Percentiles rank a stretch among this genome's conserved stretches.
Evolutionary conservation across 2,888 invertebrate species (phyloP).

Genomic region (Hydroisotoma schaefferi): DNA sequence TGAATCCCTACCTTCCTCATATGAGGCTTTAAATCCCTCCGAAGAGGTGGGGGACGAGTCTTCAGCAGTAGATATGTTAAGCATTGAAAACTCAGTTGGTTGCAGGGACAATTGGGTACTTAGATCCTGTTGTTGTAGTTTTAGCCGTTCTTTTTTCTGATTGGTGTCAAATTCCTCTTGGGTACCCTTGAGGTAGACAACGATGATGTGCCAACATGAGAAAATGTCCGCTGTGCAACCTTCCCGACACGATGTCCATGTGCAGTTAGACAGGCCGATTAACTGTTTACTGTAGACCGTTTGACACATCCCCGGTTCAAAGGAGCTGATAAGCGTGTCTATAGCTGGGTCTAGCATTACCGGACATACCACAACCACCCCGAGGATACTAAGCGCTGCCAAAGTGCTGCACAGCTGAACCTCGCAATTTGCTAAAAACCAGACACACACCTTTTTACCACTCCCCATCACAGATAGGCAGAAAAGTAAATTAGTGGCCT

Average conservation of each 20-base stretch:
- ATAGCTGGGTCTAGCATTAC: constrained; percentile 50
- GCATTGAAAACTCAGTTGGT: constrained; percentile 39
- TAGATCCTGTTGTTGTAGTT: constrained; percentile 13
- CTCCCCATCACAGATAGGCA: constrained; percentile 47
- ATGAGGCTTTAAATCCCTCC: neutral
- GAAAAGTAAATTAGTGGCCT: no score
- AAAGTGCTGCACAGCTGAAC: constrained; percentile 49
- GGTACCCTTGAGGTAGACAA: constrained; percentile 44
- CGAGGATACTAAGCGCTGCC: constrained; percentile 48
- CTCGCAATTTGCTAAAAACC: constrained; percentile 49
- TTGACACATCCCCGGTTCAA: constrained; percentile 47
- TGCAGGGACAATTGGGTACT: constrained; percentile 15
- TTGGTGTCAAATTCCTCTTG: constrained; percentile 28
- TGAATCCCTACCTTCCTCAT: constrained; percentile 19
- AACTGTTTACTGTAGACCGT: constrained; percentile 43
- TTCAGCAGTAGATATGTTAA: no score
- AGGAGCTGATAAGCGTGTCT: constrained; percentile 48
- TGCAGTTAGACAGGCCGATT: constrained; percentile 49
- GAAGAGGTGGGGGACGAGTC: constrained; percentile 11
- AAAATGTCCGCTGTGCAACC: constrained; percentile 50
- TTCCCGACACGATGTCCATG: constrained; percentile 51
- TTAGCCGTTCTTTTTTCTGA: constrained; percentile 24
- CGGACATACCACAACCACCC: constrained; percentile 49
- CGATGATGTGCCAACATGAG: constrained; percentile 50
- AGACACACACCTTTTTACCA: constrained; percentile 46